A percentile compares a stretch with the other conserved stretches of the same genome.
phyloP scores from a whole-genome alignment of 2,888 invertebrate genomes.

The Tryphoninae sp. region DNA sequence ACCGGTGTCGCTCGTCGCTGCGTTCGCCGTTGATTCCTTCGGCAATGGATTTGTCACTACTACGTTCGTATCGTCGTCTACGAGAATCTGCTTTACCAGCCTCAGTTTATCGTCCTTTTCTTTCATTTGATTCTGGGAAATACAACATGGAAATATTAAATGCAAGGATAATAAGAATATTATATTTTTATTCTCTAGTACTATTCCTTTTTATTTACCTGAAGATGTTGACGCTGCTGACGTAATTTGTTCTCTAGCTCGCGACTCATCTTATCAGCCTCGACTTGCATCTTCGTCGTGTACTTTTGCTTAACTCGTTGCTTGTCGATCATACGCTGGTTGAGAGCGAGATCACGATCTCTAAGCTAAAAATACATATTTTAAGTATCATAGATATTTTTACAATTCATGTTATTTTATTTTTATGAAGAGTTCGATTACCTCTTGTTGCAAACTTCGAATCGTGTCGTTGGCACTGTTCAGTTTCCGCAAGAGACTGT shows the following conservation, averaged over 20 bases:
- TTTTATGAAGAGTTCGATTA: slow-evolving; percentile 57
- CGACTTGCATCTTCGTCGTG: slow-evolving; percentile 84
- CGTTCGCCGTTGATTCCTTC: slow-evolving; percentile 47
- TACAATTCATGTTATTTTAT: neutral
- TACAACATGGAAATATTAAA: neutral
- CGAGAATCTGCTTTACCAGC: slow-evolving; percentile 84
- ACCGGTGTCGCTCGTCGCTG: slow-evolving; percentile 57
- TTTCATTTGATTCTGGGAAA: slow-evolving; percentile 82
- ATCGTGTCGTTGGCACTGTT: slow-evolving; percentile 86
- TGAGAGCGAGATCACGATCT: slow-evolving; percentile 82
- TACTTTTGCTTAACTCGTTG: slow-evolving; percentile 82
- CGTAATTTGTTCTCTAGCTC: slow-evolving; percentile 86
- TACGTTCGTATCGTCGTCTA: slow-evolving; percentile 79
- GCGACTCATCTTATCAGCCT: slow-evolving; percentile 88
- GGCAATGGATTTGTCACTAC: slow-evolving; percentile 65
- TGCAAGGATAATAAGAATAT: slow-evolving; percentile 2
- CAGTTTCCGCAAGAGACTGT: slow-evolving; percentile 85
- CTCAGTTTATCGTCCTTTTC: slow-evolving; percentile 85
- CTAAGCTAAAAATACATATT: slow-evolving; percentile 75
- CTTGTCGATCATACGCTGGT: slow-evolving; percentile 82
- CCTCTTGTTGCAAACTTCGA: slow-evolving; percentile 84
- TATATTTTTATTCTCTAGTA: neutral
- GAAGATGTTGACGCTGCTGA: slow-evolving; percentile 84
- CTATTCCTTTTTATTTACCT: slow-evolving; percentile 74
- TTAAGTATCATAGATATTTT: slow-evolving; percentile 63